These are phyloP conservation scores for Bujurquina vittata DNA, from an alignment of 2,113 vertebrate genomes.

Conservation along the genomic window DNA sequence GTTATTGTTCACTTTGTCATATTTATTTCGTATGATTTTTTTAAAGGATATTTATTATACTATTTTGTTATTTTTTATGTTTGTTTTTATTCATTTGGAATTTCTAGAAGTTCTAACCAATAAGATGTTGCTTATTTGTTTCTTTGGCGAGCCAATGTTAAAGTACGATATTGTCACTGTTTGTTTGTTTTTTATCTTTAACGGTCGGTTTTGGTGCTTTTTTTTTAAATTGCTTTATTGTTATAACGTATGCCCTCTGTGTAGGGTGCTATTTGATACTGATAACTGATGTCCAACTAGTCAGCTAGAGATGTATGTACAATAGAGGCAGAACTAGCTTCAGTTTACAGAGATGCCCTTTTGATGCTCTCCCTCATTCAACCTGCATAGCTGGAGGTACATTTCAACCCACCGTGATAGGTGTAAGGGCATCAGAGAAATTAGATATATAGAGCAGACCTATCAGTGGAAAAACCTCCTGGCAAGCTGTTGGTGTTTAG, in stretches of 20 bases:
- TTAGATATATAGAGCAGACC: conserved; percentile 58
- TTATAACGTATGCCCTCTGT: conserved; percentile 72
- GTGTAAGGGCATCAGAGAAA: conserved; percentile 47
- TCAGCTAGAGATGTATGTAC: conserved; percentile 74
- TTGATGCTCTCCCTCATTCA: conserved; percentile 10
- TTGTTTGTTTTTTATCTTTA: conserved; percentile 62
- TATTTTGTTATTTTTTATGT: conserved; percentile 77
- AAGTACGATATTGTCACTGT: conserved; percentile 67
- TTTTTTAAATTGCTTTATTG: conserved; percentile 73
- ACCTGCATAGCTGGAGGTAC: conserved; percentile 32
- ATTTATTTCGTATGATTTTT: conserved; percentile 75
- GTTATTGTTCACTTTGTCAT: conserved; percentile 77
- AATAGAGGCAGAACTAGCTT: conserved; percentile 72
- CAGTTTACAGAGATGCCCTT: conserved; percentile 67
- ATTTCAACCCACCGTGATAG: conserved; percentile 22
- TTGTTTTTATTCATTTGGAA: conserved; percentile 69
- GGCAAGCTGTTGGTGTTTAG: conserved; percentile 58
- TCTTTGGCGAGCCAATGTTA: conserved; percentile 75
- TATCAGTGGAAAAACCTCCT: conserved; percentile 29
- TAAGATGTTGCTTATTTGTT: conserved; percentile 69
- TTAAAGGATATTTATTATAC: conserved; percentile 72
- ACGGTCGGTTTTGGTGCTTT: conserved; percentile 72
- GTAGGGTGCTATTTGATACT: conserved; percentile 79
- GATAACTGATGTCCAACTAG: conserved; percentile 78
- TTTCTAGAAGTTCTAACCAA: conserved; percentile 74